Conservation (phyloP, 2,888 invertebrate species). For the Bibio marci region DNA sequence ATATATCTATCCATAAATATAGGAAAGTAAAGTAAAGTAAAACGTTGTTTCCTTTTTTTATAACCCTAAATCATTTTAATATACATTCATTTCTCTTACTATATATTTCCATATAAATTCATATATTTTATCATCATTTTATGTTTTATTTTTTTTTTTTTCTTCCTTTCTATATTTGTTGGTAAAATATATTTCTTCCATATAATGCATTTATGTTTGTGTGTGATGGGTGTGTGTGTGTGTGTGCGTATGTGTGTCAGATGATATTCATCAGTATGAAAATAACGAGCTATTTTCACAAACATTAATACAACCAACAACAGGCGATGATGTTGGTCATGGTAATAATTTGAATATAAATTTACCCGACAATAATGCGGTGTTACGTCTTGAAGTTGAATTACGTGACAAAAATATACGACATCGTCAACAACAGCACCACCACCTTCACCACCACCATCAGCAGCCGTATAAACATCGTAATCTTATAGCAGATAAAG, state of each 20-base stretch:
- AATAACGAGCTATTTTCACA: slow-evolving; percentile 1
- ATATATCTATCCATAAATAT: too few relatives aligned
- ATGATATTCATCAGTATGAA: not conserved
- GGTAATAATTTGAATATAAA: slow-evolving; percentile 27
- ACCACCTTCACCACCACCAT: not conserved
- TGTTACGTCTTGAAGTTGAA: slow-evolving; percentile 30
- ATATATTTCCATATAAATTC: not conserved
- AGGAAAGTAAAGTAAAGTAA: too few relatives aligned
- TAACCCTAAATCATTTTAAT: too few relatives aligned
- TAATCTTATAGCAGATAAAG: slow-evolving; percentile 26
- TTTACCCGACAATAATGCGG: slow-evolving; percentile 28
- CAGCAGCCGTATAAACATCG: slow-evolving; percentile 14
- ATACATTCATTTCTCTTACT: too few relatives aligned
- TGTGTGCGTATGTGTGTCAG: too few relatives aligned
- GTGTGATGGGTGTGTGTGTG: too few relatives aligned
- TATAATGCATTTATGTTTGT: too few relatives aligned
- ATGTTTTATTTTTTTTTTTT: not conserved
- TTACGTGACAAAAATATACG: slow-evolving; percentile 30
- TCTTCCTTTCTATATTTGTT: not conserved
- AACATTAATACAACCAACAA: not conserved
- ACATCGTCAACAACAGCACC: slow-evolving; percentile 13
- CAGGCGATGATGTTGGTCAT: slow-evolving; percentile 10
- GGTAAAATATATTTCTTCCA: too few relatives aligned
- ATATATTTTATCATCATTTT: not conserved
- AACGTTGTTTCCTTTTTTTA: not conserved